phyloP scores from a whole-genome alignment of 2,797 vertebrate genomes.

The Botia almorhae region DNA sequence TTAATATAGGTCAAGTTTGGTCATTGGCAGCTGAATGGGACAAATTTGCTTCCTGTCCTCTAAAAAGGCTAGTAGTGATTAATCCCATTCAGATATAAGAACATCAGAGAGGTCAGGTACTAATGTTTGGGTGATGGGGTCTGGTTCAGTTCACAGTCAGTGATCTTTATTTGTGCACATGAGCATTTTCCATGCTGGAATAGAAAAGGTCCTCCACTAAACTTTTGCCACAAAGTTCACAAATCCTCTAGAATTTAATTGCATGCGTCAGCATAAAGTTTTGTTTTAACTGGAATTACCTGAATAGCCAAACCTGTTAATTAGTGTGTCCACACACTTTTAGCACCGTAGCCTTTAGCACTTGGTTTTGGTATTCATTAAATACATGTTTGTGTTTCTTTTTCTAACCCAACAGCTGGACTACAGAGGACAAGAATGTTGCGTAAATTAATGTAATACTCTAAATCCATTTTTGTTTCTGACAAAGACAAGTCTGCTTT shows the following conservation, averaged over 20 bases:
- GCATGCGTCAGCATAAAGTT: too few relatives aligned
- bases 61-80: neutral
- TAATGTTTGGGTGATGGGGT: neutral
- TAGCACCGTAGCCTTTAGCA: constrained; percentile 6
- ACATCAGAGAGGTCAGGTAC: neutral
- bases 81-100: neutral
- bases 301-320: too few relatives aligned
- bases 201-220: too few relatives aligned
- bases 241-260: too few relatives aligned
- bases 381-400: constrained; percentile 13
- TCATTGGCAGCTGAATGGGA: neutral
- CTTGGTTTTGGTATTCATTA: constrained; percentile 21
- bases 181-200: too few relatives aligned
- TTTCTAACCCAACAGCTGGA: neutral
- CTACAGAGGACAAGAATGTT: neutral
- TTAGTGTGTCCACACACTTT: neutral
- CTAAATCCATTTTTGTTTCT: neutral
- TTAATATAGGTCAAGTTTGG: neutral
- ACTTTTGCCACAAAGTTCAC: too few relatives aligned
- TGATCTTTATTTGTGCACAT: too few relatives aligned
- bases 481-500: neutral
- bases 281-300: too few relatives aligned
- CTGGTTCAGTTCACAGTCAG: too few relatives aligned
- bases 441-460: neutral
- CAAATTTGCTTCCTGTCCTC: neutral